A percentile compares a stretch with the other conserved stretches of the same genome.
These are phyloP conservation scores for cat (Felis catus) DNA, from an alignment of 2,113 vertebrate species.

Conservation along the genomic window F.catus_Fca126_mat1.0 CM031411.1:25398001-25398500, in stretches of 20 bases:
- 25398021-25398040: not conserved
- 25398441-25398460: constrained; percentile 2
- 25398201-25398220: not conserved
- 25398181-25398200: not conserved
- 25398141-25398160: constrained; percentile 40
- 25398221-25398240: not conserved
- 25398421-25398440: not conserved
- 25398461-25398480: constrained; percentile 19
- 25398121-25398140: constrained; percentile 43
- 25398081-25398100: not conserved
- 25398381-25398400: not conserved
- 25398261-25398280: not conserved
- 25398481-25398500: not conserved
- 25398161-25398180: constrained; percentile 27
- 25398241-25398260: not conserved
- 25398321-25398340: not conserved
- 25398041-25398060: constrained; percentile 48
- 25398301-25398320: not conserved
- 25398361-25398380: not conserved
- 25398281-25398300: not conserved
- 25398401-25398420: not conserved
- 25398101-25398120: not conserved
- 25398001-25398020: constrained; percentile 36
- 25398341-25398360: not conserved
- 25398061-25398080: constrained; percentile 20